These are phyloP conservation scores for Alfaro cultratus DNA, from an alignment of 2,797 vertebrate species.

Conservation along the genomic window DNA sequence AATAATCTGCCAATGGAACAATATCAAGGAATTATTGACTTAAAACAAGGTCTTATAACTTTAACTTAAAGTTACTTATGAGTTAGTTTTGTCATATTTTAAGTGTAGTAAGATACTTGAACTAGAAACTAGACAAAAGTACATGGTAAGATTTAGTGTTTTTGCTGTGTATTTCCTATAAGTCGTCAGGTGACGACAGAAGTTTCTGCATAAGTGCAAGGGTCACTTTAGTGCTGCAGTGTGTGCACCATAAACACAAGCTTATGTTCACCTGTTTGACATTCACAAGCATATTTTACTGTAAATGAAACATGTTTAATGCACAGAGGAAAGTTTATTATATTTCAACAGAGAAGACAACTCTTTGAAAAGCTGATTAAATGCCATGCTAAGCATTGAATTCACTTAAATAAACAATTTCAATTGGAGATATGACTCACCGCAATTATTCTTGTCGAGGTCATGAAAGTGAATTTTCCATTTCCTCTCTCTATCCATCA, in stretches of 20 bases:
- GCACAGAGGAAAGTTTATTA: not conserved
- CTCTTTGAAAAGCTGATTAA: not conserved
- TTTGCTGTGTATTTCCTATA: not conserved
- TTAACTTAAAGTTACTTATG: too few species aligned
- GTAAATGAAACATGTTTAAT: not conserved
- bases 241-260: slow-evolving; percentile 48
- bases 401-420: not conserved
- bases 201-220: slow-evolving; percentile 19
- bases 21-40: too few species aligned
- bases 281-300: slow-evolving; percentile 35
- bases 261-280: slow-evolving; percentile 24
- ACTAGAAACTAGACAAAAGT: too few species aligned
- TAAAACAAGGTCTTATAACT: too few species aligned
- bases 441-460: slow-evolving; percentile 82
- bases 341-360: not conserved
- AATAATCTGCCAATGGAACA: too few species aligned
- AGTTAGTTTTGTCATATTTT: too few species aligned
- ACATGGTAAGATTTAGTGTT: too few species aligned
- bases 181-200: not conserved
- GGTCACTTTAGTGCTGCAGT: slow-evolving; percentile 19
- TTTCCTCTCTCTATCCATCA: slow-evolving; percentile 81
- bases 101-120: too few species aligned
- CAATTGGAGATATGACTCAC: slow-evolving; percentile 57
- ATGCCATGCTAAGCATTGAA: not conserved
- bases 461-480: slow-evolving; percentile 83